Percentiles rank a stretch among this genome's conserved stretches.
Evolutionary conservation across 2,888 invertebrate species (phyloP).

Genomic region (Aphidoletes aphidimyza): DNA sequence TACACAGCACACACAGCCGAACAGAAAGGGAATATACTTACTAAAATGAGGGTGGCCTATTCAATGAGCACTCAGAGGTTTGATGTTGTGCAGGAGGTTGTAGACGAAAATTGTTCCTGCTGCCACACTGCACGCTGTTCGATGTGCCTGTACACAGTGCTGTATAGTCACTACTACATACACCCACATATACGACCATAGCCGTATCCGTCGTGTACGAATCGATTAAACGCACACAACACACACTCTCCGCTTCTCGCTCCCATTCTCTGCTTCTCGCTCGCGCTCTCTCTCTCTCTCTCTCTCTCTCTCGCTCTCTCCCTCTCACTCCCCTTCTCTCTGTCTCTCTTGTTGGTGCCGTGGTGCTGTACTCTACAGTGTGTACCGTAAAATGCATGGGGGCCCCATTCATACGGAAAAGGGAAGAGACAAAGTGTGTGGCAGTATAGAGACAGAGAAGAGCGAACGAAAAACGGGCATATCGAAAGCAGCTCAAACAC

Average conservation of each 20-base stretch:
- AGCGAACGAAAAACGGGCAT: not conserved
- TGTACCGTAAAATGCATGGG: not conserved
- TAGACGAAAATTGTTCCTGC: not conserved
- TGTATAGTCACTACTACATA: constrained; percentile 43
- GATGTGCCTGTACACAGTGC: not conserved
- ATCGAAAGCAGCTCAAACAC: not conserved
- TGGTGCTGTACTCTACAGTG: not conserved
- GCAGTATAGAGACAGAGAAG: not conserved
- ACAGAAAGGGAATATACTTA: not conserved
- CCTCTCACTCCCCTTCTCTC: not conserved
- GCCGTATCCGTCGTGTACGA: not conserved
- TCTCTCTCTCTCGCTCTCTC: not conserved
- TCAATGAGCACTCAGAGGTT: not conserved
- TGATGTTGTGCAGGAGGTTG: not conserved
- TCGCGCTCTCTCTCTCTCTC: not conserved
- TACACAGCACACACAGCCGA: too few relatives aligned
- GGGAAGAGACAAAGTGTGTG: constrained; percentile 48
- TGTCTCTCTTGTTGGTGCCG: not conserved
- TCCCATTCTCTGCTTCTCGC: too few relatives aligned
- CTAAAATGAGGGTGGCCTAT: constrained; percentile 33
- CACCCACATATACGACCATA: constrained; percentile 32
- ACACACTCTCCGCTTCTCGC: too few relatives aligned
- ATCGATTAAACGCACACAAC: constrained; percentile 45
- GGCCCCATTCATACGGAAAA: not conserved
- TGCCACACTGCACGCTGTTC: not conserved